These are phyloP conservation scores for Taphrorychus bicolor DNA, from an alignment of 2,888 invertebrate genomes.

Conservation along the genomic window DNA sequence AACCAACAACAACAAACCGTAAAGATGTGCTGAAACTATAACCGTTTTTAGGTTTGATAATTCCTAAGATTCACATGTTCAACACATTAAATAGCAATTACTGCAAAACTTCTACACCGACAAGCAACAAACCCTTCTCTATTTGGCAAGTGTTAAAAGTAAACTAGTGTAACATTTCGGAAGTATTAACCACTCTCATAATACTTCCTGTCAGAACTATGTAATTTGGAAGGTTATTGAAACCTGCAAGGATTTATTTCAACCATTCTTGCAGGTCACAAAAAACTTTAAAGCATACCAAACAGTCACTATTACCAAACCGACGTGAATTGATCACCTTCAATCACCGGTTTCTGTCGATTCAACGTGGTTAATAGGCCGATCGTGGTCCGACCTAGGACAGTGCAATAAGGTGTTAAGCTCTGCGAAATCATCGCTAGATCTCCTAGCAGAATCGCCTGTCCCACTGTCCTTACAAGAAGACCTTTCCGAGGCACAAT, in stretches of 20 bases:
- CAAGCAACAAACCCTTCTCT: not conserved
- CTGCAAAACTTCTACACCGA: not conserved
- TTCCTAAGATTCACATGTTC: not conserved
- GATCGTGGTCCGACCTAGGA: constrained; percentile 32
- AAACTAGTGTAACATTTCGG: not conserved
- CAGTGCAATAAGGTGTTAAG: constrained; percentile 28
- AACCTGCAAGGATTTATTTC: too few relatives aligned
- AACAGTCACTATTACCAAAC: constrained; percentile 12
- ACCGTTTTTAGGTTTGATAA: not conserved
- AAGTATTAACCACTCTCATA: not conserved
- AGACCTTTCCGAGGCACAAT: constrained; percentile 77
- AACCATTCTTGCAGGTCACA: not conserved
- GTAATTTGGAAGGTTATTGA: too few relatives aligned
- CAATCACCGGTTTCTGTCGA: constrained; percentile 16
- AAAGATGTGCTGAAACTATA: not conserved
- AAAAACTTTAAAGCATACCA: constrained; percentile 35
- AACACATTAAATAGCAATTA: not conserved
- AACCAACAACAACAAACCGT: not conserved
- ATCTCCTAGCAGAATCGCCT: constrained; percentile 79
- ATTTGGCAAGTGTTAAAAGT: not conserved
- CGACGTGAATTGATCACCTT: constrained; percentile 6
- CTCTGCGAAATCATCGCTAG: constrained; percentile 61
- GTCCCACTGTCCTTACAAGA: constrained; percentile 83
- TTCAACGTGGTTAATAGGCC: constrained; percentile 22
- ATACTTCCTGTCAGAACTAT: not conserved